phyloP scores from a whole-genome alignment of 2,797 vertebrate species.

The Pangasius larnaudii region DNA sequence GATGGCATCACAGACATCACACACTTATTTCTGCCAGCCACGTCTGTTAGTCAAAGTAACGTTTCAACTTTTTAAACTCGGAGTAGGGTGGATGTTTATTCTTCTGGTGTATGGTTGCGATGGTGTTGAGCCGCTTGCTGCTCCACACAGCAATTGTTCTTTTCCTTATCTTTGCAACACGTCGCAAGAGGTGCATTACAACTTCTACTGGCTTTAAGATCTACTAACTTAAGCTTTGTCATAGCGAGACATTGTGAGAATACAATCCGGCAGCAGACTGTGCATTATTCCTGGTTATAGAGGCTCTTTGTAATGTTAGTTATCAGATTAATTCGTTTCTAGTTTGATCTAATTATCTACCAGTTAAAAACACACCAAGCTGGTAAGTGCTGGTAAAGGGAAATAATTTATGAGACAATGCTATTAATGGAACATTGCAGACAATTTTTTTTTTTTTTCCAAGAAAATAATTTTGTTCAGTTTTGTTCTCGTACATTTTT shows the following conservation, averaged over 20 bases:
- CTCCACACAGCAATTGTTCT: too few species aligned
- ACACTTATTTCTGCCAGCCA: background rate
- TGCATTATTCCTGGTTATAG: background rate
- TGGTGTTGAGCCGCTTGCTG: background rate
- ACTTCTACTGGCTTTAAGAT: too few species aligned
- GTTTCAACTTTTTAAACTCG: background rate
- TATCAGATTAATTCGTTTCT: background rate
- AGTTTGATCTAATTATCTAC: background rate
- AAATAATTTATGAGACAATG: background rate
- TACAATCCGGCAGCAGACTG: background rate
- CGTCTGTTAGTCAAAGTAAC: background rate
- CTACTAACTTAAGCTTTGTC: background rate
- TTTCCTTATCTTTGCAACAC: background rate
- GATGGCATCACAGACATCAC: background rate
- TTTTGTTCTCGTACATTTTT: background rate
- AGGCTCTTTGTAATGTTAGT: background rate
- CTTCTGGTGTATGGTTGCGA: background rate
- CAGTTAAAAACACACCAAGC: background rate
- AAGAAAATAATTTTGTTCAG: background rate
- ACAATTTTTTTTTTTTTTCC: background rate
- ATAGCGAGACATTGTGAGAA: background rate
- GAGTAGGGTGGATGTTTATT: background rate
- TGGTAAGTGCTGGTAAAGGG: background rate
- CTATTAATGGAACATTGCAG: background rate
- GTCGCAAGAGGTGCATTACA: background rate